Base-by-base conservation (phyloP, 2,113 vertebrate species). In the Rhombomys opimus region DNA sequence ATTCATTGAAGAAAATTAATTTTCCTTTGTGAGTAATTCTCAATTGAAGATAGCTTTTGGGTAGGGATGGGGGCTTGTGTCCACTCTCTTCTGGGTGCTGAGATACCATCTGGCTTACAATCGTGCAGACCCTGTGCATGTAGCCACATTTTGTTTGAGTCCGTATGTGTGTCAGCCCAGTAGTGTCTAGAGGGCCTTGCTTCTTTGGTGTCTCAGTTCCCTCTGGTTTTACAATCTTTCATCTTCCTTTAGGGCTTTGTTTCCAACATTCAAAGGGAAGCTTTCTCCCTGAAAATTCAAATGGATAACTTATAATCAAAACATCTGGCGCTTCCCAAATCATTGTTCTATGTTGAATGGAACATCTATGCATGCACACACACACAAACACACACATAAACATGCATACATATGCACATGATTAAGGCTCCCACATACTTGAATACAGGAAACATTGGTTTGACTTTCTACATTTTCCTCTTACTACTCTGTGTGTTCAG, bases 391-490 rank as follows among this genome's bases (percentile, higher is more conserved):
- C 7, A 10, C 13, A 54, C 46, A 32, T 30, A 78, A 1, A 78
- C 27, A 57, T 4, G 11, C 78, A 87, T 27, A 52, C 35, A 76
- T 10, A 38, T 22, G 35, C 7, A 41, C 46, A 38, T 9, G 52
- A 10, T 72, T 59, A 30, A 81, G 20, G 27, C 35, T 61, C 35
- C 35, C 41, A 73, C 80, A n/a, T 38, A 17, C 54, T 50, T 5
- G 54, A 1, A 63, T 76, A 50, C 0, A 11, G 1, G 50, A 81
- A 65, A 90, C 67, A 75, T 57, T 70, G 41, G 9, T 22, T 68
- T 91, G 30, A 89, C 12, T 12, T 97, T 87, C 15, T 57, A 18
- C 7, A 65, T 93, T 93, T 96, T 59, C 1, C 13, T 63, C 85
- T 22, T 93, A 20, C 22, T 57, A 72, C 7, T 57, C 2, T 63